These are phyloP conservation scores for Sciaenops ocellatus DNA, from an alignment of 2,797 vertebrate species.

Conservation along the genomic window DNA sequence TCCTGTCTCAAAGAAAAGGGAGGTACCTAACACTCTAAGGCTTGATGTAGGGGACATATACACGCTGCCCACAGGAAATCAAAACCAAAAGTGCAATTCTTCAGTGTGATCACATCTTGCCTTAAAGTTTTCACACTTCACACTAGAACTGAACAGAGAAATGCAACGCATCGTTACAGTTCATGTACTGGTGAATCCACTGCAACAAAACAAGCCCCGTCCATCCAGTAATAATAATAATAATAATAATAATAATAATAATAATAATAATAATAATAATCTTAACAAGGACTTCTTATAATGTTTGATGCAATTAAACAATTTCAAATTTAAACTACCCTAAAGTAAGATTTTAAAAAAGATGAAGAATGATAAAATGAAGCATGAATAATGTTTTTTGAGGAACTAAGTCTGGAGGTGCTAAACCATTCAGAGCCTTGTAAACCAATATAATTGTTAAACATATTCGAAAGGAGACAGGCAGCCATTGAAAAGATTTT, in stretches of 20 bases:
- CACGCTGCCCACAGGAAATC: slow-evolving; percentile 32
- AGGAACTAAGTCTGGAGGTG: neutral
- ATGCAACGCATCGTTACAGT: neutral
- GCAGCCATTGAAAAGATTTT: neutral
- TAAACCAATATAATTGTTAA: neutral
- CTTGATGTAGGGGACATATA: slow-evolving; percentile 5
- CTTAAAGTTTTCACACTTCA: neutral
- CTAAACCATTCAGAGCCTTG: neutral
- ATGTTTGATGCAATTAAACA: neutral
- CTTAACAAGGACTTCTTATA: too few species aligned
- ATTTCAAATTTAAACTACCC: neutral
- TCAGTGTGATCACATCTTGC: neutral
- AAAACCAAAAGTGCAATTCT: slow-evolving; percentile 6
- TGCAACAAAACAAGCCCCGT: neutral
- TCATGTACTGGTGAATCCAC: neutral
- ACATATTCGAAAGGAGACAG: neutral
- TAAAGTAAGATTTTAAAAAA: neutral
- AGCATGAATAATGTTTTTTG: neutral
- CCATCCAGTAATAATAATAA: neutral
- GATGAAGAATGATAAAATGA: too few species aligned
- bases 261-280: too few species aligned
- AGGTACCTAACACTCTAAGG: slow-evolving; percentile 23
- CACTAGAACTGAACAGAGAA: neutral
- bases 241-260: neutral
- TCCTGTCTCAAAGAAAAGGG: slow-evolving; percentile 62